Evolutionary conservation across 2,888 invertebrate species (phyloP), one percentile per base, ranked within the genome.

Genomic region (Boloria selene): DNA sequence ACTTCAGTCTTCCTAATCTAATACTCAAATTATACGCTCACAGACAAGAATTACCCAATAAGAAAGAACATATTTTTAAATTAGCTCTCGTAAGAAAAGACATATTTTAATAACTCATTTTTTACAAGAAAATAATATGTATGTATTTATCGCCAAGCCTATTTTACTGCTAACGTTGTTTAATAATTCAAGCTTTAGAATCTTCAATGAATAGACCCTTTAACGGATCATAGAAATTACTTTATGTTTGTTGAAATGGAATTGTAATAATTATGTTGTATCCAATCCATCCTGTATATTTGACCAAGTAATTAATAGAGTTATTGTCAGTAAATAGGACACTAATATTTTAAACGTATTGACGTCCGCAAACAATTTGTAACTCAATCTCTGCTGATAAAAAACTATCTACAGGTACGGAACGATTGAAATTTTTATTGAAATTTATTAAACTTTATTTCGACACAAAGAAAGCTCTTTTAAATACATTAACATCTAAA

Each of bases 141-240:
- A 49, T 42, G 63, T 52, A 10, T 47, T 60, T 31, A 65, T 52
- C 60, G 16, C n/a, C 42, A 56, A 60, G 55, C 60, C 51, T 58
- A 47, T 50, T 63, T 62, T 65, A 69, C 56, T 51, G 51, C 47
- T 55, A 60, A 69, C 60, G 52, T 60, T 60, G 60, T 49, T 68
- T 63, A 63, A 47, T 62, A 61, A 68, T 64, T 58, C 17, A 58
- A 61, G 64, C 45, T 59, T 53, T 59, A 45, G 49, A 62, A 65
- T 54, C 45, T 60, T 38, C 2, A 38, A 38, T 38, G 10, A 10
- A 38, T 54, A 61, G 51, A 42, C 47, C 31, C 49, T 65, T 16
- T 58, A 65, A 54, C 26, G 47, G 45, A 52, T 17, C 53, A 53
- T 49, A 42, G 55, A 68, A 52, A 56, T 60, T 62, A 47, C 50